Evolutionary conservation across 2,113 vertebrate species (phyloP).

Genomic region (Rana temporaria): DNA sequence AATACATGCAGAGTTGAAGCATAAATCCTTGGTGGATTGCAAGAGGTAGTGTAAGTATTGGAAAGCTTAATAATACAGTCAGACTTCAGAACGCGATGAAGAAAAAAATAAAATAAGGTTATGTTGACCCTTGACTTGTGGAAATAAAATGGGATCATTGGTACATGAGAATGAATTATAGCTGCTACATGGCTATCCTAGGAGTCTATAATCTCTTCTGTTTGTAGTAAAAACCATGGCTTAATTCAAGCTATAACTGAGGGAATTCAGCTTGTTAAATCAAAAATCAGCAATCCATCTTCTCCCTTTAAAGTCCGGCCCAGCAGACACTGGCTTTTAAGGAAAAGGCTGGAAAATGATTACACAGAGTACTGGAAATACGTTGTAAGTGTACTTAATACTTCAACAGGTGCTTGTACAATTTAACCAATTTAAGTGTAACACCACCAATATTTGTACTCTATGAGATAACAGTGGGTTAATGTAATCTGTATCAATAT

Average conservation of each 20-base stretch:
- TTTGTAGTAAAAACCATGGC: constrained; percentile 59
- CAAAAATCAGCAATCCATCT: constrained; percentile 61
- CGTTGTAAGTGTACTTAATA: constrained; percentile 33
- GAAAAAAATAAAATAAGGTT: constrained; percentile 72
- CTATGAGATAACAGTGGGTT: too few species aligned
- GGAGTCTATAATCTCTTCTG: constrained; percentile 65
- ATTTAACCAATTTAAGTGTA: not conserved
- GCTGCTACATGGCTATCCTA: constrained; percentile 61
- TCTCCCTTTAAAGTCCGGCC: constrained; percentile 62
- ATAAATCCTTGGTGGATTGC: constrained; percentile 90
- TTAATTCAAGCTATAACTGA: constrained; percentile 67
- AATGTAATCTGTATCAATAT: too few species aligned
- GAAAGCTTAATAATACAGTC: constrained; percentile 80
- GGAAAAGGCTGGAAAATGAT: constrained; percentile 64
- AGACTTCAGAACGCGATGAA: constrained; percentile 76
- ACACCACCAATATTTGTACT: too few species aligned
- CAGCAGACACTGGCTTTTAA: constrained; percentile 65
- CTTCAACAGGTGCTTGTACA: not conserved
- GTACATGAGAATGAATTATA: constrained; percentile 73
- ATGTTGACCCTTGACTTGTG: constrained; percentile 77
- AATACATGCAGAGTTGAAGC: constrained; percentile 92
- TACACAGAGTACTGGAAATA: constrained; percentile 65
- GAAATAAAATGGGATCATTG: constrained; percentile 76
- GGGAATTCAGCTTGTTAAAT: constrained; percentile 68
- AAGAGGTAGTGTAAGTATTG: constrained; percentile 74